Conservation (phyloP, 2,113 vertebrate genomes). For the Cyanoramphus novaezelandiae region DNA sequence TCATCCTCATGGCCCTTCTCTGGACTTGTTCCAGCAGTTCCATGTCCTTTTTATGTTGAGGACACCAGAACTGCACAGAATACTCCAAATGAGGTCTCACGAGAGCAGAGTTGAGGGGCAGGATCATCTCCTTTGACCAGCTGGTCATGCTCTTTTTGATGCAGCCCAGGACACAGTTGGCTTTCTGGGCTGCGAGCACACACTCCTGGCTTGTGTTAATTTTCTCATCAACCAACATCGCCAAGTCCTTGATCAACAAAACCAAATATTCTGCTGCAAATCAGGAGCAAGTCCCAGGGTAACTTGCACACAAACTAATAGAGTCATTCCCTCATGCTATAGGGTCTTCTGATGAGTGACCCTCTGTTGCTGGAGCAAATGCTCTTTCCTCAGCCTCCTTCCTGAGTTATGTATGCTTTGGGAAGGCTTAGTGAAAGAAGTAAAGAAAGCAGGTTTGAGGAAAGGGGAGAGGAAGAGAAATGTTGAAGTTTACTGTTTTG, state of each 20-base stretch:
- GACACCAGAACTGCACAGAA: too few species aligned
- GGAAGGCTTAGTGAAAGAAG: not conserved
- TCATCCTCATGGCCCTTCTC: not conserved
- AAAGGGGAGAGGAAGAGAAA: not conserved
- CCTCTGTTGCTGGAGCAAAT: not conserved
- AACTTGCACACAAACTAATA: accelerated
- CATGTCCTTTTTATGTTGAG: too few species aligned
- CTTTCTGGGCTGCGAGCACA: too few species aligned
- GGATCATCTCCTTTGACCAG: too few species aligned
- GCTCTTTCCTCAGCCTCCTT: not conserved
- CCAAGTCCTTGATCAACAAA: not conserved
- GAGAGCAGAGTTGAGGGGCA: too few species aligned
- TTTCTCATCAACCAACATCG: too few species aligned
- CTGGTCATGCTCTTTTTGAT: too few species aligned
- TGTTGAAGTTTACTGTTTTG: not conserved
- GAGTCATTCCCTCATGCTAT: not conserved
- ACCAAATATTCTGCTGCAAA: not conserved
- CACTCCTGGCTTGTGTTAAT: too few species aligned
- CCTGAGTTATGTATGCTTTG: not conserved
- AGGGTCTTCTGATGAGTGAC: not conserved
- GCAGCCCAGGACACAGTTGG: too few species aligned
- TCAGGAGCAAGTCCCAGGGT: not conserved
- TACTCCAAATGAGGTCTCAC: too few species aligned
- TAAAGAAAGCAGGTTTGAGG: not conserved
- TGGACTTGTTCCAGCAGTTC: too few species aligned